These are phyloP conservation scores for Parazoanthus swiftii DNA, from an alignment of 92 coral and sea anemone species.

Conservation along the genomic window DNA sequence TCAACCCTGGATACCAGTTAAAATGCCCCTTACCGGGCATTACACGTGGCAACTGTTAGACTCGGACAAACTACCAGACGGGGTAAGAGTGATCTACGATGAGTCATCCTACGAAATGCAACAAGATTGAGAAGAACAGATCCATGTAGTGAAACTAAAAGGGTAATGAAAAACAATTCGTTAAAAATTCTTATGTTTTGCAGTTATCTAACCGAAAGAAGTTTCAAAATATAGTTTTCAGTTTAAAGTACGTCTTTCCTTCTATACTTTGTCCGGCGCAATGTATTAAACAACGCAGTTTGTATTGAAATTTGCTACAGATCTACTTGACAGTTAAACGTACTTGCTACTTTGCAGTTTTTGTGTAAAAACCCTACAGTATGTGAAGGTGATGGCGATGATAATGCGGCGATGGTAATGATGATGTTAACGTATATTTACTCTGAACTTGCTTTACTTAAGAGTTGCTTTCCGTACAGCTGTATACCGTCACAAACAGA, in stretches of 20 bases:
- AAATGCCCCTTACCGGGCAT: conserved; percentile 65
- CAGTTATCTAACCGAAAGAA: not conserved
- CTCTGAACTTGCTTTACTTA: no score
- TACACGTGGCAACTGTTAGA: conserved; percentile 81
- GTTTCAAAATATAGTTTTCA: no score
- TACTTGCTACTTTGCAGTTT: not conserved
- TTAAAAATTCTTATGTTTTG: not conserved
- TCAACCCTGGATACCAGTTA: conserved; percentile 41
- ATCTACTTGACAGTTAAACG: no score
- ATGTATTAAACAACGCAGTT: not conserved
- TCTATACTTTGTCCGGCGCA: not conserved
- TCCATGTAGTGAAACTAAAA: not conserved
- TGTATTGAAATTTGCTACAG: no score
- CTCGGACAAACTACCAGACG: conserved; percentile 67
- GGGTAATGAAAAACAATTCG: not conserved
- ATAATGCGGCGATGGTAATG: no score
- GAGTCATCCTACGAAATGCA: not conserved
- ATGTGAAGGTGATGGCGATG: no score
- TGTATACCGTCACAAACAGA: no score
- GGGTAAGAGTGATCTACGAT: conserved; percentile 56
- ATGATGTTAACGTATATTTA: no score
- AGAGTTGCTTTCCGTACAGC: no score
- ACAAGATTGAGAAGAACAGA: not conserved
- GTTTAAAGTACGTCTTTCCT: not conserved
- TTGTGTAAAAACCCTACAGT: no score